Evolutionary conservation across 2,113 vertebrate species (phyloP), one percentile per base, ranked within the genome.

Genomic region (Festucalex cinctus): DNA sequence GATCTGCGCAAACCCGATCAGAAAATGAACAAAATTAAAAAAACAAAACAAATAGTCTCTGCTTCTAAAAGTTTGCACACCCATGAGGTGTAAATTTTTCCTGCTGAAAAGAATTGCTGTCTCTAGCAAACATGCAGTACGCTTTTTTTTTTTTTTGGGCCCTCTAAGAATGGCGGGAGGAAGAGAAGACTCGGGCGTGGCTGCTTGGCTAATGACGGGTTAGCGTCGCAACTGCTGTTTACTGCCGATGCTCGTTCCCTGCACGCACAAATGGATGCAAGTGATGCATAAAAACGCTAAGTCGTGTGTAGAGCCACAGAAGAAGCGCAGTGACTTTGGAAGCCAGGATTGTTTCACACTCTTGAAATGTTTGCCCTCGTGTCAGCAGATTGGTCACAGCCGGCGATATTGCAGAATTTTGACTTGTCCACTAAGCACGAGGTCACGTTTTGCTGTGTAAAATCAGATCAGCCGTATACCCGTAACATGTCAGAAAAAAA

Each of bases 171-270:
- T 3, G 16, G 44, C n/a, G 65, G 69, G 69, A 72, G 53, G 64
- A 60, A 70, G 73, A 48, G 32, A 20, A 53, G 66, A 53, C 35
- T 70, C 63, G 82, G 85, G 83, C 75, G 85, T 78, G 88, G 79
- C 73, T 35, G 65, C 61, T 67, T 67, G 54, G 56, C 69, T 86
- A 90, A 90, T 86, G 70, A 88, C 74, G 3, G 74, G 82, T 80
- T 87, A 69, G 65, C 43, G 46, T 75, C 84, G 68, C 75, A 85
- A 83, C 76, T 65, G 26, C 75, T 86, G 84, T 87, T 88, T 88
- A 86, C 69, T 54, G 84, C 78, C 76, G 56, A 78, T 51, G 62
- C 51, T 24, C n/a, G 20, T 61, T 61, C 20, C 36, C 7, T 75
- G 83, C 78, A 84, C 68, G 65, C 78, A 63, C 81, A 85, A 71